These are phyloP conservation scores for Aphrophora alni DNA, from an alignment of 2,888 invertebrate genomes.

Conservation along the genomic window DNA sequence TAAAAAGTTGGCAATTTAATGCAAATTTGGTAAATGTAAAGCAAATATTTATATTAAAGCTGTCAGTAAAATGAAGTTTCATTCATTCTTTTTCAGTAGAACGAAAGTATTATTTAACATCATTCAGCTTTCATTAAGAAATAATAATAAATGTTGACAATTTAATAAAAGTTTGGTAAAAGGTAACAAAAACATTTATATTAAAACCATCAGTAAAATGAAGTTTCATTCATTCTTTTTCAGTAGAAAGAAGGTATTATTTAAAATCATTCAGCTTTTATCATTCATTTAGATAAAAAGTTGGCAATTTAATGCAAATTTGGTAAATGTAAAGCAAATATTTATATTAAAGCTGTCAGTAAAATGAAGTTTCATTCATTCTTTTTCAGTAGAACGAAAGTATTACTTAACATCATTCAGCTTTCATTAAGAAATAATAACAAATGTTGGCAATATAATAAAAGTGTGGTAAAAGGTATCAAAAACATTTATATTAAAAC, in stretches of 20 bases:
- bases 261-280: background rate
- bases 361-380: background rate
- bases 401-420: background rate
- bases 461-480: too few relatives aligned
- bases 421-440: too few relatives aligned
- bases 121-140: background rate
- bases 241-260: conserved; percentile 20
- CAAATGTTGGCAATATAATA: too few relatives aligned
- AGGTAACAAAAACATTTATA: background rate
- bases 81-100: conserved; percentile 2
- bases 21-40: too few relatives aligned
- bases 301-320: too few relatives aligned
- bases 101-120: conserved; percentile 21
- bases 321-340: background rate
- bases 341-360: background rate
- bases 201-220: background rate
- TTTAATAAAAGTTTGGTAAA: conserved; percentile 28
- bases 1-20: background rate
- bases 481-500: background rate
- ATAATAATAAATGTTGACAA: too few relatives aligned
- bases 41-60: background rate
- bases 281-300: too few relatives aligned
- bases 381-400: background rate
- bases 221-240: background rate
- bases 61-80: background rate